Conservation (phyloP, 2,113 vertebrate genomes). For the Tupaia chinensis region DNA sequence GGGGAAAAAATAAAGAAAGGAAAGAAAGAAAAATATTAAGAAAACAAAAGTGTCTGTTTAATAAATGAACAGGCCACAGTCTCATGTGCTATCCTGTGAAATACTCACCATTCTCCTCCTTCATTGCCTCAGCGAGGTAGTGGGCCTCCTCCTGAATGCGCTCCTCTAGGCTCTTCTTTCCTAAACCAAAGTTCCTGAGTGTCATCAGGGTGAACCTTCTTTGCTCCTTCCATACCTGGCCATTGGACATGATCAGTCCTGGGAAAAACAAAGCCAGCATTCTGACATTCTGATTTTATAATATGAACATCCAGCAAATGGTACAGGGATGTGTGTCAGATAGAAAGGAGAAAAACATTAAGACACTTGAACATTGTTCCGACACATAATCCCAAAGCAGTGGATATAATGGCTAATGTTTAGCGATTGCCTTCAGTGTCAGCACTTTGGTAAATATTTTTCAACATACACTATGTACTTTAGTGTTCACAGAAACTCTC, state of each 20-base stretch:
- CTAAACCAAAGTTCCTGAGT: conserved; percentile 89
- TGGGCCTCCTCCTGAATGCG: conserved; percentile 89
- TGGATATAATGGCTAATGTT: not conserved
- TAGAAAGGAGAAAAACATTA: not conserved
- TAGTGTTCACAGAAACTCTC: not conserved
- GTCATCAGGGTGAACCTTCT: conserved; percentile 71
- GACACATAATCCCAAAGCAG: not conserved
- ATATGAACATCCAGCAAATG: not conserved
- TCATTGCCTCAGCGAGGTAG: conserved; percentile 82
- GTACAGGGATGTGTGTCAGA: not conserved
- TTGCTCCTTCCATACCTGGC: conserved; percentile 74
- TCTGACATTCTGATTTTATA: not conserved
- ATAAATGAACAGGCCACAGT: not conserved
- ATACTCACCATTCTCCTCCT: conserved; percentile 86
- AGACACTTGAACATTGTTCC: not conserved
- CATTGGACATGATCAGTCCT: conserved; percentile 75
- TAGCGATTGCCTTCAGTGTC: not conserved
- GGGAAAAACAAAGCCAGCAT: not conserved
- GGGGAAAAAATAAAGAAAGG: no score
- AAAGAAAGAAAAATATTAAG: no score
- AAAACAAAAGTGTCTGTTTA: not conserved
- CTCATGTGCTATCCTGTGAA: not conserved
- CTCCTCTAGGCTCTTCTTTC: conserved; percentile 75
- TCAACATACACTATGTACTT: not conserved
- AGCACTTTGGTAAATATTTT: not conserved